Percentiles rank a stretch among this genome's conserved stretches.
phyloP scores from a whole-genome alignment of 2,888 invertebrate genomes.

The Cryptophagus acutangulus region DNA sequence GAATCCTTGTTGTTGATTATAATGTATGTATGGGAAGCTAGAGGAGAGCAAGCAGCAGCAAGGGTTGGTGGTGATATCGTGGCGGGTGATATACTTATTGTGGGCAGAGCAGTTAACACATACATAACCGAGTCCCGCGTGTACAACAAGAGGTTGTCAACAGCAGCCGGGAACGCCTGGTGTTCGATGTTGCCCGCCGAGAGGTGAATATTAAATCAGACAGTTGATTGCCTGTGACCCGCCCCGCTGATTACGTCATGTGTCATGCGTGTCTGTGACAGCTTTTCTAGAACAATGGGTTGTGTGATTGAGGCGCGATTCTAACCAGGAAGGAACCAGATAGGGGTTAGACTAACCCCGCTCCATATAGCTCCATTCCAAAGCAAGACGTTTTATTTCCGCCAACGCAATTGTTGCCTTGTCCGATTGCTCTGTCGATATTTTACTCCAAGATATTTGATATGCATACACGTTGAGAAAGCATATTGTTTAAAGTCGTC shows the following conservation, averaged over 20 bases:
- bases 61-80: too few species aligned
- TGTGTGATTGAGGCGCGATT: constrained; percentile 40
- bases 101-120: constrained; percentile 43
- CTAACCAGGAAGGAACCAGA: constrained; percentile 32
- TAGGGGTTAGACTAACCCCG: constrained; percentile 36
- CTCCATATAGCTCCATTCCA: constrained; percentile 12
- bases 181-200: constrained; percentile 36
- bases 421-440: constrained; percentile 20
- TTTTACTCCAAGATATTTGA: constrained; percentile 21
- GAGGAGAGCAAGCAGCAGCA: too few species aligned
- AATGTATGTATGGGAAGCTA: too few species aligned
- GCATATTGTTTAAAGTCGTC: constrained; percentile 12
- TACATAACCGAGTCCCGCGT: constrained; percentile 34
- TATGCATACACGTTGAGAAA: constrained; percentile 20
- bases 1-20: too few species aligned
- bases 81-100: constrained; percentile 41
- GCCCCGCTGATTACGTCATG: constrained; percentile 48
- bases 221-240: constrained; percentile 47
- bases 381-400: constrained; percentile 39
- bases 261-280: constrained; percentile 46
- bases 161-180: constrained; percentile 43
- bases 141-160: constrained; percentile 44
- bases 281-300: constrained; percentile 44
- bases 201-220: constrained; percentile 49
- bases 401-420: constrained; percentile 29